Evolutionary conservation across 2,113 vertebrate species (phyloP), one percentile per base, ranked within the genome.

Genomic region (Pelvicachromis taeniatus): DNA sequence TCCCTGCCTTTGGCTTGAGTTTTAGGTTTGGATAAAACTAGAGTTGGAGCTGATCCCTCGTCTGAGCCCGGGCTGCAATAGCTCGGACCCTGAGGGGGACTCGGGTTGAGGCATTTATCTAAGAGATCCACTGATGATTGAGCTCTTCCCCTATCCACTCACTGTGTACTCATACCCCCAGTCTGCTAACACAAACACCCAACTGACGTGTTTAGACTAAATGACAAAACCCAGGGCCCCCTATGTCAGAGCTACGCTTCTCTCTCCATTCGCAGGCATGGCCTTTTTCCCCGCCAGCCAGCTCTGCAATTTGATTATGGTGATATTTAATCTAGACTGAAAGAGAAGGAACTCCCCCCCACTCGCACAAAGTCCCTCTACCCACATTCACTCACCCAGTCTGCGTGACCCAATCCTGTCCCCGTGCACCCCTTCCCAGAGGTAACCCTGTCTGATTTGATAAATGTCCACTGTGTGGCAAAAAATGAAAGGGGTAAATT

Each of bases 291-390:
- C 89, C 87, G 40, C 87, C 84, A 93, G 93, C 82, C 87, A 78
- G 86, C 68, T 16, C 89, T 92, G 90, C 90, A 85, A 93, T 95
- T 95, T 95, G 94, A 95, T 95, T 91, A 93, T 85, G 80, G 87
- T 91, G 94, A 94, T 94, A 95, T 94, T 96, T 96, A 95, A 96
- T 96, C 94, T 95, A 90, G 94, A 95, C 91, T 93, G 93, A 94
- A 96, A 96, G 92, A 92, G 88, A 92, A 94, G 93, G n/a, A 95
- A 92, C 77, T 11, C 50, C 29, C 63, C 81, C 35, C 77, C 31
- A 63, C 31, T 40, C 35, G 0, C 38, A 38, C 6, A 86, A 87
- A 90, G 73, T 81, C 88, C 86, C 85, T 63, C 90, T 79, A 50
- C 81, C 81, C 35, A 23, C 81, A 90, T 91, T 90, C 85, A 93